Percentiles rank a stretch among this genome's conserved stretches.
These are phyloP conservation scores for Drosophila saltans DNA, from an alignment of 1,140 invertebrate species.

Conservation along the genomic window DNA sequence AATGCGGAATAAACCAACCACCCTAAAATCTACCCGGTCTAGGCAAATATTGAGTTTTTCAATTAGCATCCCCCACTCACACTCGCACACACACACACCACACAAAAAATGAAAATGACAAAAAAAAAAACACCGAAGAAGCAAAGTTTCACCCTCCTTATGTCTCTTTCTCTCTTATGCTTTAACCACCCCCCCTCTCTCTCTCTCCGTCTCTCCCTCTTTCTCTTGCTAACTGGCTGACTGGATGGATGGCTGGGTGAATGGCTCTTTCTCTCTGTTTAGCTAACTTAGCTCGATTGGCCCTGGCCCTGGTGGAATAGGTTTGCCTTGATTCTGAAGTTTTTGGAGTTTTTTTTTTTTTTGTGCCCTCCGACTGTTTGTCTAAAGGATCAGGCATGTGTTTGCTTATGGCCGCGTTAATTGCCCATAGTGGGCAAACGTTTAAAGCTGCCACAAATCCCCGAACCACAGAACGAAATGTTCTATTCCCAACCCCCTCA, in stretches of 20 bases:
- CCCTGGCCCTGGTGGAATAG: not conserved
- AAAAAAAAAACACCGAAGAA: not conserved
- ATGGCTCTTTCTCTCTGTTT: slow-evolving; percentile 4
- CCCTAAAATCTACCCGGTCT: slow-evolving; percentile 40
- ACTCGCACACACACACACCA: not conserved
- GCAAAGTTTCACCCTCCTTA: slow-evolving; percentile 36
- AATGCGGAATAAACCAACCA: slow-evolving; percentile 50
- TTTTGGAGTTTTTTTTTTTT: slow-evolving; percentile 11
- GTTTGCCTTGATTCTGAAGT: slow-evolving; percentile 17
- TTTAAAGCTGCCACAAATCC: slow-evolving; percentile 80
- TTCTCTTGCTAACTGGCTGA: not conserved
- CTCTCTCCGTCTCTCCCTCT: slow-evolving; percentile 19
- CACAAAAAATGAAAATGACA: not conserved
- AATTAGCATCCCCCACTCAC: slow-evolving; percentile 66
- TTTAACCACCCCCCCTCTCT: slow-evolving; percentile 26
- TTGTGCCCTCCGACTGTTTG: slow-evolving; percentile 54
- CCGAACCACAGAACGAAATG: slow-evolving; percentile 52
- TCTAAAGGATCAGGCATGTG: slow-evolving; percentile 75
- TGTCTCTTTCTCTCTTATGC: slow-evolving; percentile 20
- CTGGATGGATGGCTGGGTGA: slow-evolving; percentile 8
- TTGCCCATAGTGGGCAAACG: slow-evolving; percentile 78
- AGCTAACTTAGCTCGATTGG: slow-evolving; percentile 11
- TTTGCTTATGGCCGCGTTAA: slow-evolving; percentile 78
- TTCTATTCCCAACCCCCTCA: slow-evolving; percentile 2
- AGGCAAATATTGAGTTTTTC: slow-evolving; percentile 80